These are phyloP conservation scores for Aix galericulata DNA, from an alignment of 2,113 vertebrate species.

Conservation along the genomic window DNA sequence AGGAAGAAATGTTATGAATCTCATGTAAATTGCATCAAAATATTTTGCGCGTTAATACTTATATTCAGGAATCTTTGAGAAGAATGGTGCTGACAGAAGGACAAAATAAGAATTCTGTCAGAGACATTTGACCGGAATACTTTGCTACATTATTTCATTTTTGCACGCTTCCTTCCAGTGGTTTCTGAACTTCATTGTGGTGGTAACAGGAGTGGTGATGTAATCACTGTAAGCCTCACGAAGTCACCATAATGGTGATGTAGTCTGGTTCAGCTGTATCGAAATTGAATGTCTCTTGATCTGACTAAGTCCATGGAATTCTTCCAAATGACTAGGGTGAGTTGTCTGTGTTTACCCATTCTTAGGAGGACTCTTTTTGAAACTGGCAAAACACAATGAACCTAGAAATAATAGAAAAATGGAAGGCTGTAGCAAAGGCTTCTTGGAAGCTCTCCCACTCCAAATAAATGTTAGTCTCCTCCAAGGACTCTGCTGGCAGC, in stretches of 20 bases:
- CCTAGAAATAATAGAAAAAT: not conserved
- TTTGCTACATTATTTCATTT: not conserved
- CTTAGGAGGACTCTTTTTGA: not conserved
- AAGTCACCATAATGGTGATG: not conserved
- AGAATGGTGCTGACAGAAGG: not conserved
- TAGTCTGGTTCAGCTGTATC: not conserved
- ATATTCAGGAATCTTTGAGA: not conserved
- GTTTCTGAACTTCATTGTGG: not conserved
- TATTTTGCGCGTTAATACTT: not conserved
- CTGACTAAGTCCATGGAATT: not conserved
- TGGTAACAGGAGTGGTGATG: not conserved
- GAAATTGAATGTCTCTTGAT: not conserved
- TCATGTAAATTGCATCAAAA: not conserved
- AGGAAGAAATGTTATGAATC: slow-evolving; percentile 7
- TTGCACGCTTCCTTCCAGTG: not conserved
- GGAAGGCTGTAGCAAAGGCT: not conserved
- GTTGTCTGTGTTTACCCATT: not conserved
- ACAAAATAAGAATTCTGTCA: not conserved
- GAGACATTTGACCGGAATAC: not conserved
- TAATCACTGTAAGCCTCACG: not conserved
- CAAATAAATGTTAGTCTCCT: not conserved
- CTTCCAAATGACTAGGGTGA: not conserved
- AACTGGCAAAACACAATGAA: fast-evolving
- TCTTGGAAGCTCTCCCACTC: not conserved
- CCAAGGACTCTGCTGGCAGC: not conserved